Evolutionary conservation across 2,888 invertebrate genomes (phyloP), one percentile per base, ranked within the genome.

Genomic region (Eucera pruinosa): DNA sequence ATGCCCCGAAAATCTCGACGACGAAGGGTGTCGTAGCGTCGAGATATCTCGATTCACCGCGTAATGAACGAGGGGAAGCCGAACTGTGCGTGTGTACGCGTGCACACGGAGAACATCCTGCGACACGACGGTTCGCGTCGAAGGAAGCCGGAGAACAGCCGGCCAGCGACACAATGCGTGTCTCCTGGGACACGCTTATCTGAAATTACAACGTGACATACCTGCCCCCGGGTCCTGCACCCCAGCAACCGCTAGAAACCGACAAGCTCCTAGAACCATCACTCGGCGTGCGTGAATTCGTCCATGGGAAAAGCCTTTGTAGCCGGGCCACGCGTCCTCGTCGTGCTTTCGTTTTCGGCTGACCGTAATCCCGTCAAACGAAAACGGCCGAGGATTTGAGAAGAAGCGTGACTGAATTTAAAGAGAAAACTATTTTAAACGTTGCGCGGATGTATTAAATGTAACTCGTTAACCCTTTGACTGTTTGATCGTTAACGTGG

Each of bases 121-220:
- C 77, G 82, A 87, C 85, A 82, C 86, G 83, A 84, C 4, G 78
- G 77, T 74, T 68, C 64, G 47, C 72, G 77, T 74, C 83, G 80
- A 83, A 84, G 83, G 78, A 84, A 70, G 68, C 77, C 66, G 47
- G 66, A 66, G 76, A 76, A 71, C 67, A 74, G 78, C 68, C 76
- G 81, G 75, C 73, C 85, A 85, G 77, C 86, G 81, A 82, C 81
- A 91, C 91, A 90, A 91, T 91, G 89, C 90, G 88, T 88, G 89
- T 90, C 91, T 90, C 91, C 89, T 87, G 91, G 89, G 91, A 91
- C 88, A 91, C 89, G 90, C 91, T 92, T 92, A 91, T 92, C 91
- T 91, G 89, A 92, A 92, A 92, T 92, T 91, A 91, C 91, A 91
- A 91, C 91, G 91, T 91, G 89, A 91, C 89, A 89, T 90, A 89